Evolutionary conservation across 2,797 vertebrate genomes (phyloP), one percentile per base, ranked within the genome.

Genomic region (Bradypus variegatus): DNA sequence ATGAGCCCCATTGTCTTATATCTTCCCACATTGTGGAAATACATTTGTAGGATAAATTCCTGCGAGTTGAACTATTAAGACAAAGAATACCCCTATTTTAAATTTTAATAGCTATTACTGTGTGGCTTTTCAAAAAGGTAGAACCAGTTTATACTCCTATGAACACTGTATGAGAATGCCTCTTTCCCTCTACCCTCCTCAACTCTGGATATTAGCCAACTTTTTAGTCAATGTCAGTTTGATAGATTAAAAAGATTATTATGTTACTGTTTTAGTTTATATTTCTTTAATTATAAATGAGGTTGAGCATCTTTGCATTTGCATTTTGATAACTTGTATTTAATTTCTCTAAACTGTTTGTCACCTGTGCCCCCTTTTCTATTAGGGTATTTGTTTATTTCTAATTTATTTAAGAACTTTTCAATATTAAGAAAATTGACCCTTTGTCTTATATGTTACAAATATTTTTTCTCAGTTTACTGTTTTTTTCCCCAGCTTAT

Each of bases 331-430:
- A 38, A 73, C 81, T 78, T n/a, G 53, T 92, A 41, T 91, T 94
- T 94, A 86, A 81, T 90, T 72, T 91, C 58, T 85, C 6, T 90
- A 41, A 92, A 85, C 70, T 87, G 2, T 88, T 86, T 92, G 16
- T 84, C 58, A 88, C n/a, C 93, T 91, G n/a, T 93, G 90, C 21
- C 50, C 25, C 48, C 58, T 88, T 67, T 81, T 77, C 72, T 92
- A 2, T 88, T 89, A 82, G 27, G 9, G 67, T 89, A 41, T 89
- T 82, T 90, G n/a, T 86, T 53, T 87, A 92, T 93, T 94, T 92
- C 27, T 45, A 86, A 45, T 73, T 81, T 77, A 80, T 72, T 69
- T 88, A 79, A 90, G 86, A 60, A 21, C 8, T 91, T 93, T 86
- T n/a, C 25, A 69, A 14, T 90, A 76, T 69, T 76, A 76, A 91